Evolutionary conservation across 2,113 vertebrate genomes (phyloP).

Genomic region (Aviceda subcristata): DNA sequence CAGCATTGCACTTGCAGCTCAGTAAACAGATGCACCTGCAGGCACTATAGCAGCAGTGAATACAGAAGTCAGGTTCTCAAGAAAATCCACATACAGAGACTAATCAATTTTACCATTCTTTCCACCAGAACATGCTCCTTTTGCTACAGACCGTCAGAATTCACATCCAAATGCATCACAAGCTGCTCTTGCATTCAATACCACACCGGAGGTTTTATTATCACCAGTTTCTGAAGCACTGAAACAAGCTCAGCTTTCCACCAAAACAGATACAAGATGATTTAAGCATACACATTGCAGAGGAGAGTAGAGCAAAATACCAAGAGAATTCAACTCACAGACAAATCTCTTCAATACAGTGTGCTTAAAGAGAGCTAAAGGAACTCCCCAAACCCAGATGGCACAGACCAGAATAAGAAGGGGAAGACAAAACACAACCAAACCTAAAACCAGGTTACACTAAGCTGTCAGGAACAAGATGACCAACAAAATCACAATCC

Average conservation of each 20-base stretch:
- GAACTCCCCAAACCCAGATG: neutral
- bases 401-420: neutral
- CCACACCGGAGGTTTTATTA: neutral
- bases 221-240: neutral
- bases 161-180: neutral
- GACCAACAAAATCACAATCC: neutral
- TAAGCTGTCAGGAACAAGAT: neutral
- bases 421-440: neutral
- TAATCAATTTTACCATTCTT: slow-evolving; percentile 13
- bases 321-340: neutral
- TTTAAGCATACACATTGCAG: neutral
- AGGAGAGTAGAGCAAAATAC: neutral
- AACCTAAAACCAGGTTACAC: neutral
- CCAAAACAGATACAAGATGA: neutral
- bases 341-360: neutral
- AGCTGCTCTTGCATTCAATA: neutral
- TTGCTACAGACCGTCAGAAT: neutral
- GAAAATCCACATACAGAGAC: slow-evolving; percentile 2
- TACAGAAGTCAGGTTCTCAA: neutral
- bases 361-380: neutral
- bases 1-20: neutral
- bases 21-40: neutral
- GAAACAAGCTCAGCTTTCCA: neutral
- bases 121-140: neutral
- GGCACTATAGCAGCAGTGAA: neutral